A percentile compares a stretch with the other conserved stretches of the same genome.
Conservation (phyloP, 2,113 vertebrate genomes). For the Misgurnus anguillicaudatus region DNA sequence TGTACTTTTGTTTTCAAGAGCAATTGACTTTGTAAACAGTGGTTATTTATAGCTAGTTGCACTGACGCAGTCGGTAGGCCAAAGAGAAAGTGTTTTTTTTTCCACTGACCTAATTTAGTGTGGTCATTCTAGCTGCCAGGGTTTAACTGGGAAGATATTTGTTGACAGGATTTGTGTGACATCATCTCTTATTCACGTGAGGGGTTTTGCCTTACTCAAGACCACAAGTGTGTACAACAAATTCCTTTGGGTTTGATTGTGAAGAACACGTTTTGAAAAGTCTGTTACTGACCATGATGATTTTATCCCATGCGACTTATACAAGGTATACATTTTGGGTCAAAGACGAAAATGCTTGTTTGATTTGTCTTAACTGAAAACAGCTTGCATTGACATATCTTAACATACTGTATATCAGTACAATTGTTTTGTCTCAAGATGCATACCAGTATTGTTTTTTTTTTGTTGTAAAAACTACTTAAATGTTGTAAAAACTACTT, state of each 20-base stretch:
- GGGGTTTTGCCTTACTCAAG: conserved; percentile 42
- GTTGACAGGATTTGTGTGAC: conserved; percentile 50
- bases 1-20: neutral
- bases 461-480: too few species aligned
- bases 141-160: conserved; percentile 53
- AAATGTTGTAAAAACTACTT: too few species aligned
- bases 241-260: neutral
- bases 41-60: conserved; percentile 16
- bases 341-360: too few species aligned
- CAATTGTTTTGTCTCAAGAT: too few species aligned
- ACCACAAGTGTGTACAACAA: neutral
- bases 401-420: too few species aligned
- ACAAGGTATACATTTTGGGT: too few species aligned
- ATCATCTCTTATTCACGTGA: conserved; percentile 53
- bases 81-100: conserved; percentile 52
- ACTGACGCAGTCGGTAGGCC: conserved; percentile 19
- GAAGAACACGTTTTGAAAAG: neutral
- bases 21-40: neutral
- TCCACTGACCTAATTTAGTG: conserved; percentile 50
- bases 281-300: neutral
- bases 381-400: too few species aligned
- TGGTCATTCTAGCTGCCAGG: conserved; percentile 49
- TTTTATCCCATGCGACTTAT: too few species aligned
- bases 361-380: too few species aligned
- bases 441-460: too few species aligned